Conservation (phyloP, 2,888 invertebrate species). For the Drosophila antonietae region DNA sequence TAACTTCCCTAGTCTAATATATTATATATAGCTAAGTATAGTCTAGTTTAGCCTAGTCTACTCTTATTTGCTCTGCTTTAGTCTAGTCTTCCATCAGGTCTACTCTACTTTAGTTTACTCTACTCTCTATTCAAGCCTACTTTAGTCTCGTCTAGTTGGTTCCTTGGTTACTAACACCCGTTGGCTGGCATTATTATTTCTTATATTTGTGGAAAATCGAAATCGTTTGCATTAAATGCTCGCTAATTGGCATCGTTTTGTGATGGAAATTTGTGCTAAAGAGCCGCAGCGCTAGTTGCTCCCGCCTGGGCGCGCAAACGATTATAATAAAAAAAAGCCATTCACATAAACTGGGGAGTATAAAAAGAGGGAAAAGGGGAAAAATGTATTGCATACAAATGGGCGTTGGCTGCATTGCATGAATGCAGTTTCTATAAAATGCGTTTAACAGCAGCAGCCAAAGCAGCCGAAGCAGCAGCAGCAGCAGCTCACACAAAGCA, state of each 20-base stretch:
- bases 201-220: conserved; percentile 40
- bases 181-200: background rate
- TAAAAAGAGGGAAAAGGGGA: conserved; percentile 9
- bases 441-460: conserved; percentile 65
- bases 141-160: background rate
- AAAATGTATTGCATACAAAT: conserved; percentile 56
- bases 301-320: conserved; percentile 35
- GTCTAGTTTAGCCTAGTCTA: too few relatives aligned
- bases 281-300: conserved; percentile 25
- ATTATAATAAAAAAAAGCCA: conserved; percentile 66
- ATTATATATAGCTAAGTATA: background rate
- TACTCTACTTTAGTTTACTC: background rate
- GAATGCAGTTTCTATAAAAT: conserved; percentile 74
- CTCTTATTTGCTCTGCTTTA: too few relatives aligned
- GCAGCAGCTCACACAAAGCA: conserved; percentile 47
- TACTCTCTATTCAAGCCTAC: background rate
- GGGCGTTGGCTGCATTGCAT: conserved; percentile 34
- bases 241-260: conserved; percentile 72
- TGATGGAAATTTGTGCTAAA: conserved; percentile 70
- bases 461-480: conserved; percentile 21
- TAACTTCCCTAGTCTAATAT: too few relatives aligned
- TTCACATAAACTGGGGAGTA: conserved; percentile 44
- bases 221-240: conserved; percentile 69
- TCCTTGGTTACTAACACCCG: too few relatives aligned
- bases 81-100: too few relatives aligned